Percentiles rank a stretch among this genome's conserved stretches.
These are phyloP conservation scores for Melanargia galathea DNA, from an alignment of 2,888 invertebrate species.

Conservation along the genomic window DNA sequence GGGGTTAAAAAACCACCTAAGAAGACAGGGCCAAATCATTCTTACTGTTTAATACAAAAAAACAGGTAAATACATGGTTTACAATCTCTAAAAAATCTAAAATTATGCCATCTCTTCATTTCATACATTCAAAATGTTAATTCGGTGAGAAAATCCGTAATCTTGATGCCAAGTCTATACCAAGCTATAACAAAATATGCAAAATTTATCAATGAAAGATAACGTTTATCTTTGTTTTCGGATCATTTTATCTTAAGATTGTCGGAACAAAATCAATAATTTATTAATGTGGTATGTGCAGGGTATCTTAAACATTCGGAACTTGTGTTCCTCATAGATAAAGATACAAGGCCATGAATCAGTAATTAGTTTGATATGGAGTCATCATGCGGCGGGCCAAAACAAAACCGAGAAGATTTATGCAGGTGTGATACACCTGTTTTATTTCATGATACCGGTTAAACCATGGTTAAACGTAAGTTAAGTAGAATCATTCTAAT, in stretches of 20 bases:
- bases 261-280: constrained; percentile 21
- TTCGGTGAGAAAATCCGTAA: not conserved
- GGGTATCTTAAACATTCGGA: constrained; percentile 25
- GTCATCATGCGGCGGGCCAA: constrained; percentile 43
- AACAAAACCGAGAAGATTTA: constrained; percentile 44
- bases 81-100: not conserved
- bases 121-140: not conserved
- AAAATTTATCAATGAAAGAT: constrained; percentile 7
- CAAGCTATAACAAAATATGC: not conserved
- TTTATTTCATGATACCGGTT: constrained; percentile 34
- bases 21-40: too few relatives aligned
- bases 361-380: constrained; percentile 48
- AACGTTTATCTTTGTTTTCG: constrained; percentile 4
- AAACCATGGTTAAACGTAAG: not conserved
- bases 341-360: constrained; percentile 47
- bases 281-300: constrained; percentile 23
- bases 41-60: too few relatives aligned
- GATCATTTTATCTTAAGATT: constrained; percentile 7
- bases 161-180: not conserved
- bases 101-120: not conserved
- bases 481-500: not conserved
- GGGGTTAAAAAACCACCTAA: too few relatives aligned
- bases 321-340: constrained; percentile 35
- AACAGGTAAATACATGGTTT: too few relatives aligned
- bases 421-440: constrained; percentile 50